These are phyloP conservation scores for Rostratula benghalensis DNA, from an alignment of 2,113 vertebrate genomes.

Conservation along the genomic window DNA sequence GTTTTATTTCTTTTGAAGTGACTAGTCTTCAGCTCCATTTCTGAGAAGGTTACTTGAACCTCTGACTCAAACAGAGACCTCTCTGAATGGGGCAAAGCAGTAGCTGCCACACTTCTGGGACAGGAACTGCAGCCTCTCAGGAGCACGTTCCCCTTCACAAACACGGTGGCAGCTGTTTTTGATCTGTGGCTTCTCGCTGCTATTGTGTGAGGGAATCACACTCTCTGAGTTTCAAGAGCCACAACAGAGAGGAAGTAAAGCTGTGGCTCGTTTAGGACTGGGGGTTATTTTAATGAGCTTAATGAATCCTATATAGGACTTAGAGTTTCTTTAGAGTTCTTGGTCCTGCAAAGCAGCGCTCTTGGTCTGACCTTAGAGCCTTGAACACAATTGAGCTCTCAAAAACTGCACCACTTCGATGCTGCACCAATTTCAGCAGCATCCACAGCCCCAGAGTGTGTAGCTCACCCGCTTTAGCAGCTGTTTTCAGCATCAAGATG, in stretches of 20 bases:
- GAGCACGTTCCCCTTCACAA: not conserved
- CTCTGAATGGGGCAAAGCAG: not conserved
- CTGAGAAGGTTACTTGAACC: slow-evolving; percentile 9
- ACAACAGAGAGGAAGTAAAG: slow-evolving; percentile 47
- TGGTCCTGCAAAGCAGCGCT: not conserved
- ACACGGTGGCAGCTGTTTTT: slow-evolving; percentile 45
- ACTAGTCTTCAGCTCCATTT: not conserved
- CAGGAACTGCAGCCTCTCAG: slow-evolving; percentile 6
- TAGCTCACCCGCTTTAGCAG: not conserved
- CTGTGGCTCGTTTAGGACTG: slow-evolving; percentile 53
- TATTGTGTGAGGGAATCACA: slow-evolving; percentile 45
- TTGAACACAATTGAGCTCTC: not conserved
- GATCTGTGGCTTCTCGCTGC: slow-evolving; percentile 49
- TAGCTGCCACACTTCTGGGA: slow-evolving; percentile 16
- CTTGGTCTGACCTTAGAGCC: slow-evolving; percentile 14
- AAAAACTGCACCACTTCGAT: not conserved
- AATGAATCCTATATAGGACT: slow-evolving; percentile 47
- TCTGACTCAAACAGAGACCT: slow-evolving; percentile 34
- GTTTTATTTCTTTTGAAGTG: not conserved
- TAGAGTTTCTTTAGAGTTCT: slow-evolving; percentile 16
- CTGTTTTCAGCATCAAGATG: not conserved
- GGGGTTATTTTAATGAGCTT: slow-evolving; percentile 60
- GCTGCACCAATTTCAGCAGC: slow-evolving; percentile 7
- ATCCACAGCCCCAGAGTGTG: not conserved
- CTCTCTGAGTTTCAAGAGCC: slow-evolving; percentile 18